Evolutionary conservation across 1,140 invertebrate species (phyloP), one percentile per base, ranked within the genome.

Genomic region (Trachymyrmex septentrionalis): DNA sequence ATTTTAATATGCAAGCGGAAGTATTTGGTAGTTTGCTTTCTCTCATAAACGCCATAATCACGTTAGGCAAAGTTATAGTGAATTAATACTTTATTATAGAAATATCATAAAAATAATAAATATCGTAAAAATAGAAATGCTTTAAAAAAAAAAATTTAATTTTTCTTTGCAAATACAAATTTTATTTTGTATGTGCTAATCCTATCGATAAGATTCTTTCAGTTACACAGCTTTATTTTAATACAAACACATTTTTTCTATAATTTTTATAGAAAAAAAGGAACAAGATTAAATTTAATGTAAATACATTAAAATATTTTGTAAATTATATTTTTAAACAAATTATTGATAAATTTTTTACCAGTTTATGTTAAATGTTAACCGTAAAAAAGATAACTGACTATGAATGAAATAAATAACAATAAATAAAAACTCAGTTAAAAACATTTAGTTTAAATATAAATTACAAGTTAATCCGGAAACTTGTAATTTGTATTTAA

Each of bases 1-100:
- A 53, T 82, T 82, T 81, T 59, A 81, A 81, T 72, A 82, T 30
- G 78, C 78, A 59, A 82, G 66, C 78, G 66, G 66, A 82, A 82
- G 66, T 59, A 64, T 53, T 72, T 48, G 53, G 34, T 82, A 82
- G 34, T 59, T 53, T 82, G 66, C 78, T 82, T 82, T 82, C 78
- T 82, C 78, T 57, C 34, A 24, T 16, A 59, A 64, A 57, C 72
- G n/a, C 14, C 7, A 67, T 30, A 44, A 34, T 24, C 34, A 10
- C 4, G 24, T 85, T 48, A 63, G 24, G 14, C 27, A 63, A 30
- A 72, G 34, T 30, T 78, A n/a, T n/a, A 66, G 44, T 72, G 66
- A 59, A 82, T 72, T 24, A 72, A 82, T 30, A 16, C 7, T 57
- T 57, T 71, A 44, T 14, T 14, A 67, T 4, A 24, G 63, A 77